Conservation (phyloP, 2,113 vertebrate species). For the Lynx canadensis region DNA sequence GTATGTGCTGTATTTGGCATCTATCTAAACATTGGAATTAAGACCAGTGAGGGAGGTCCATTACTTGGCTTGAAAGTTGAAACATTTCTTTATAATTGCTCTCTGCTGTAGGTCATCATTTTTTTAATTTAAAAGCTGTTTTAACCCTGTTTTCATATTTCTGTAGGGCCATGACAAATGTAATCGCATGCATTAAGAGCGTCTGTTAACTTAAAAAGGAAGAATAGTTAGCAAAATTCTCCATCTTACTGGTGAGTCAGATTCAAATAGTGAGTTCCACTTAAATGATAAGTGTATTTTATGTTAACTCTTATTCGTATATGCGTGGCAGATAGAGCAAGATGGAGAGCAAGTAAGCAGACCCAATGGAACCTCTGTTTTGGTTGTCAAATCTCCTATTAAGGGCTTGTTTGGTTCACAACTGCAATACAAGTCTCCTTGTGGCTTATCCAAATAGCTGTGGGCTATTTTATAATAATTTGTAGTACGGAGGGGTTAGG, state of each 20-base stretch:
- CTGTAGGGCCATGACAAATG: not conserved
- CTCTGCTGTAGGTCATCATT: constrained; percentile 33
- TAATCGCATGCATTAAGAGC: not conserved
- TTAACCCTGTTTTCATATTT: constrained; percentile 24
- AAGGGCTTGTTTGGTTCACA: not conserved
- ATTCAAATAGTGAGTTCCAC: not conserved
- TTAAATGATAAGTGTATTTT: not conserved
- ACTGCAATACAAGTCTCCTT: not conserved
- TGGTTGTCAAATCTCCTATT: not conserved
- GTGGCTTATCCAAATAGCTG: not conserved
- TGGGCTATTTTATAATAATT: not conserved
- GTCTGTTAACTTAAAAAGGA: constrained; percentile 8
- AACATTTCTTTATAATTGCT: constrained; percentile 38
- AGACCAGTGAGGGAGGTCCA: not conserved
- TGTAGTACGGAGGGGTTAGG: not conserved
- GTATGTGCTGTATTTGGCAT: constrained; percentile 29
- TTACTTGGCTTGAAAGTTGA: constrained; percentile 27
- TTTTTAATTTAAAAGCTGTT: constrained; percentile 1
- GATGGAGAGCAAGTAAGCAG: not conserved
- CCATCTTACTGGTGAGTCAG: not conserved
- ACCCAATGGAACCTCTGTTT: not conserved
- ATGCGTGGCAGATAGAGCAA: too few species aligned
- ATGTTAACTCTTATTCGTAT: not conserved
- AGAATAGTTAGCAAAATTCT: not conserved
- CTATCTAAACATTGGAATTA: not conserved